phyloP scores from a whole-genome alignment of 1,140 invertebrate genomes.

The Meloidogyne hapla region DNA sequence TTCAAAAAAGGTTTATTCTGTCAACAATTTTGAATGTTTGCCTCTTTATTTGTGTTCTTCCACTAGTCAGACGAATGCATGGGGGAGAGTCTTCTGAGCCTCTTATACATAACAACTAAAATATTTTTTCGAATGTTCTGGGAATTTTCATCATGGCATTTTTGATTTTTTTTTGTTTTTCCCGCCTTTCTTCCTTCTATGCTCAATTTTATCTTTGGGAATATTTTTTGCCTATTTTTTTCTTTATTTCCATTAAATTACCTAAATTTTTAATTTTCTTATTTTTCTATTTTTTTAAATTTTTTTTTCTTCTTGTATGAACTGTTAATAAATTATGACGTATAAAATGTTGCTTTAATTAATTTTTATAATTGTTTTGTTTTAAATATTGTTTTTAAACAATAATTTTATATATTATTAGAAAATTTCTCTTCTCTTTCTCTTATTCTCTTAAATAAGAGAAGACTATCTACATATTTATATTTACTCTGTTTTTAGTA shows the following conservation, averaged over 20 bases:
- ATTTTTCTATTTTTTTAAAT: background rate
- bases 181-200: background rate
- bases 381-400: too few species aligned
- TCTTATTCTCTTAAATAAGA: too few species aligned
- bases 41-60: constrained; percentile 40
- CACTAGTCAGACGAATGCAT: constrained; percentile 39
- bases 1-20: constrained; percentile 27
- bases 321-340: too few species aligned
- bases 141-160: background rate
- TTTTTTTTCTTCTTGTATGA: too few species aligned
- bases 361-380: too few species aligned
- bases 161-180: background rate
- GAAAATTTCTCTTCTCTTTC: too few species aligned
- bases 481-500: too few species aligned
- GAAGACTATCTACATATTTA: too few species aligned
- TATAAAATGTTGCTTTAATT: too few species aligned
- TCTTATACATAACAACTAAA: constrained; percentile 22
- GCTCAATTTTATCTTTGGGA: background rate
- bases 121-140: background rate
- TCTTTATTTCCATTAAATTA: background rate
- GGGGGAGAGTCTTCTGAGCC: constrained; percentile 29
- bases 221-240: background rate
- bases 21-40: constrained; percentile 46
- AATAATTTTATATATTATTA: too few species aligned
- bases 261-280: too few species aligned